Evolutionary conservation across 2,888 invertebrate species (phyloP), one percentile per base, ranked within the genome.

Genomic region (Griposia aprilina): DNA sequence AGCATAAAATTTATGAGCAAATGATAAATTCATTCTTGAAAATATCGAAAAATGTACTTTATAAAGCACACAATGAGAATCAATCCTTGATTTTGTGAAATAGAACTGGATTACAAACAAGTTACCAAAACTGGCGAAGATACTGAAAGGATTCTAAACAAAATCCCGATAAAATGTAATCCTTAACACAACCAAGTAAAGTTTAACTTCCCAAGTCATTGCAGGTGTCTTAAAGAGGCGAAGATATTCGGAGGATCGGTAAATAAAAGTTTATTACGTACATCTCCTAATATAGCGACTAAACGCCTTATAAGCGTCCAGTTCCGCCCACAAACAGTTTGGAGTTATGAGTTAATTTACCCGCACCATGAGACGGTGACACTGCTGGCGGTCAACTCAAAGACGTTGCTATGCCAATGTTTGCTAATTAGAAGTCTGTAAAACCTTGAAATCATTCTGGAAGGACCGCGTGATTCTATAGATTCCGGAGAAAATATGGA

Each of bases 281-380:
- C 68, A 68, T n/a, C 23, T 11, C 87, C 88, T 69, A 78, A 78
- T 72, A 78, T n/a, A 82, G 41, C 23, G 62, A 48, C 57, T 87
- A 87, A 88, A 86, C 57, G 76, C 88, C 88, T 70, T 88, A 82
- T 66, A 81, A 76, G 84, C n/a, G 62, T 69, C 68, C 45, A 70
- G 75, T 74, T 60, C 76, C 90, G 72, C 88, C 90, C 84, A 88
- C 88, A 10, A 26, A 11, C 63, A 60, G 23, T 57, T 74, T 57
- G 41, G 59, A 77, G 55, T 81, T 85, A 85, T 84, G 82, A 84
- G 86, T 81, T 89, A 83, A 88, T 85, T 89, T 78, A 72, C 72
- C 60, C 60, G 71, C 55, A 72, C 81, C 74, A 74, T 76, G 59
- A 45, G 70, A 70, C 82, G 74, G 73, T 89, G 79, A 82, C 76